Evolutionary conservation across 2,888 invertebrate genomes (phyloP).

Genomic region (Boloria selene): DNA sequence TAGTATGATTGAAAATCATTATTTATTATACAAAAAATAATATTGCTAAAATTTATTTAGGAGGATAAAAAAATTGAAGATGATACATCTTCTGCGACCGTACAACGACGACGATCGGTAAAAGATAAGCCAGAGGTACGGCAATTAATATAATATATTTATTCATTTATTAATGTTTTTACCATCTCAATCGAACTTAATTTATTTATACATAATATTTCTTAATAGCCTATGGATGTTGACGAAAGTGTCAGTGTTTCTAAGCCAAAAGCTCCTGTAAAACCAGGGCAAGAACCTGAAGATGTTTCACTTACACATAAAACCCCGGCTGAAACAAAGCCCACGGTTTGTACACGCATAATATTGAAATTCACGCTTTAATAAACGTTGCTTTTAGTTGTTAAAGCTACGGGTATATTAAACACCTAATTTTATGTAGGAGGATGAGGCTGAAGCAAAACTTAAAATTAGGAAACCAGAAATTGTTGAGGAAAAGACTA

Average conservation of each 20-base stretch:
- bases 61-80: constrained; percentile 47
- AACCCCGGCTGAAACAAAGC: constrained; percentile 73
- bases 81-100: constrained; percentile 59
- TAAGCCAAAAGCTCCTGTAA: constrained; percentile 66
- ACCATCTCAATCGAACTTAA: background rate
- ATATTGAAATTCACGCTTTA: background rate
- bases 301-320: constrained; percentile 76
- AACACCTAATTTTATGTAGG: constrained; percentile 51
- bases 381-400: background rate
- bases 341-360: constrained; percentile 66
- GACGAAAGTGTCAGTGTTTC: constrained; percentile 72
- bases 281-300: constrained; percentile 72
- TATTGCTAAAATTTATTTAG: constrained; percentile 40
- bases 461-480: constrained; percentile 76
- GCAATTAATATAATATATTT: background rate
- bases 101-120: constrained; percentile 68
- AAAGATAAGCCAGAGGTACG: constrained; percentile 59
- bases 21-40: background rate
- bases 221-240: constrained; percentile 70
- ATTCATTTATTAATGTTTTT: background rate
- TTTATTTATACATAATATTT: constrained; percentile 6
- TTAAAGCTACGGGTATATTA: constrained; percentile 18
- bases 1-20: background rate
- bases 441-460: constrained; percentile 73
- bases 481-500: constrained; percentile 71